A percentile compares a stretch with the other conserved stretches of the same genome.
Conservation (phyloP, 2,888 invertebrate genomes). For the Blera fallax region DNA sequence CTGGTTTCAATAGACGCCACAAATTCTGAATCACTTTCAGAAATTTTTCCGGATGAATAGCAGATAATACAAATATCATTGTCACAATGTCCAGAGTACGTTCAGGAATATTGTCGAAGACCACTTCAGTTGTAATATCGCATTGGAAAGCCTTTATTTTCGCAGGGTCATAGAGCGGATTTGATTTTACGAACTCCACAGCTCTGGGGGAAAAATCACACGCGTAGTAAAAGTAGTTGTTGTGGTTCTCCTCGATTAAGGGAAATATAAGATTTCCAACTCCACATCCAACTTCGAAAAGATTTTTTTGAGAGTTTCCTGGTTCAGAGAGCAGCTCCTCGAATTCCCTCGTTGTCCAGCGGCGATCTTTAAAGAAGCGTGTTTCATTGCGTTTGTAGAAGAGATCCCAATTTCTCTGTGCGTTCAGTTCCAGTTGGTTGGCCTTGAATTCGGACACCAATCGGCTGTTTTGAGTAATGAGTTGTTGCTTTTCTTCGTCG, state of each 20-base stretch:
- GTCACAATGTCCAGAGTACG: slow-evolving; percentile 90
- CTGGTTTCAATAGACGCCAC: slow-evolving; percentile 85
- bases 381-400: slow-evolving; percentile 98
- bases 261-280: slow-evolving; percentile 98
- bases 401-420: slow-evolving; percentile 96
- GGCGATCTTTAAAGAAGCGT: slow-evolving; percentile 96
- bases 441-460: slow-evolving; percentile 89
- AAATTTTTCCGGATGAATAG: slow-evolving; percentile 95
- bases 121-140: slow-evolving; percentile 89
- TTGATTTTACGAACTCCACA: slow-evolving; percentile 90
- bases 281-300: slow-evolving; percentile 94
- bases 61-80: slow-evolving; percentile 96
- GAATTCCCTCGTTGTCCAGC: slow-evolving; percentile 98
- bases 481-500: slow-evolving; percentile 84
- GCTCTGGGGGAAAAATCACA: slow-evolving; percentile 97
- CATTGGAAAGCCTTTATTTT: slow-evolving; percentile 90
- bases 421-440: slow-evolving; percentile 89
- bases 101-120: slow-evolving; percentile 83
- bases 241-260: slow-evolving; percentile 89
- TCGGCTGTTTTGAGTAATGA: slow-evolving; percentile 87
- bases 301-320: slow-evolving; percentile 81
- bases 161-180: slow-evolving; percentile 85
- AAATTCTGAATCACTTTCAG: slow-evolving; percentile 85
- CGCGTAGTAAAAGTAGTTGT: slow-evolving; percentile 89
- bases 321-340: slow-evolving; percentile 86